These are phyloP conservation scores for Mareca penelope DNA, from an alignment of 2,797 vertebrate species.

Conservation along the genomic window DNA sequence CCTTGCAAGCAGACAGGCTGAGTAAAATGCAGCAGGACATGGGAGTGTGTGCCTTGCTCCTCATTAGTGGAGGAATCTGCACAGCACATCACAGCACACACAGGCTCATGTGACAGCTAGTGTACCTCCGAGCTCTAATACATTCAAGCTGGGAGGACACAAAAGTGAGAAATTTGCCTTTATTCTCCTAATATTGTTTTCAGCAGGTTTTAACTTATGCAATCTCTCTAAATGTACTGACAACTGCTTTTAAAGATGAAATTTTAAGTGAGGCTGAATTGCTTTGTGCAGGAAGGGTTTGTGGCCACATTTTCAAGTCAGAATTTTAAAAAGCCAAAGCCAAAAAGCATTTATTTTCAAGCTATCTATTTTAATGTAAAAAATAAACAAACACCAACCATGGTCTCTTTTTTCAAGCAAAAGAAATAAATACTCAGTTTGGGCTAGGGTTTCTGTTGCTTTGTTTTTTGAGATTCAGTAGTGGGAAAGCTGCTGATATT, in stretches of 20 bases:
- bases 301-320: background rate
- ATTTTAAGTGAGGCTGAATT: conserved; percentile 25
- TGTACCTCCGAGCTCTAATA: background rate
- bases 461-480: background rate
- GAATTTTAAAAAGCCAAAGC: background rate
- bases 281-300: background rate
- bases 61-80: conserved; percentile 35
- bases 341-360: background rate
- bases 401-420: background rate
- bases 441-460: background rate
- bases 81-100: background rate
- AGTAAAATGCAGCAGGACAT: conserved; percentile 12
- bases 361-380: background rate
- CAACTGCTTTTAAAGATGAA: background rate
- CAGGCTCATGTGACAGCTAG: background rate
- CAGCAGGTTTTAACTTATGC: conserved; percentile 6
- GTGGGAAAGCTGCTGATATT: background rate
- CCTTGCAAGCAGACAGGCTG: background rate
- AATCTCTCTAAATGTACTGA: background rate
- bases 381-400: fast-evolving
- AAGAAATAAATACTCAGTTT: background rate
- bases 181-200: conserved; percentile 34
- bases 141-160: conserved; percentile 19
- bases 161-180: conserved; percentile 5
- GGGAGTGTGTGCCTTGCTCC: background rate